Percentiles rank a stretch among this genome's conserved stretches.
These are phyloP conservation scores for Bicyclus anynana DNA, from an alignment of 1,140 invertebrate species.

Conservation along the genomic window DNA sequence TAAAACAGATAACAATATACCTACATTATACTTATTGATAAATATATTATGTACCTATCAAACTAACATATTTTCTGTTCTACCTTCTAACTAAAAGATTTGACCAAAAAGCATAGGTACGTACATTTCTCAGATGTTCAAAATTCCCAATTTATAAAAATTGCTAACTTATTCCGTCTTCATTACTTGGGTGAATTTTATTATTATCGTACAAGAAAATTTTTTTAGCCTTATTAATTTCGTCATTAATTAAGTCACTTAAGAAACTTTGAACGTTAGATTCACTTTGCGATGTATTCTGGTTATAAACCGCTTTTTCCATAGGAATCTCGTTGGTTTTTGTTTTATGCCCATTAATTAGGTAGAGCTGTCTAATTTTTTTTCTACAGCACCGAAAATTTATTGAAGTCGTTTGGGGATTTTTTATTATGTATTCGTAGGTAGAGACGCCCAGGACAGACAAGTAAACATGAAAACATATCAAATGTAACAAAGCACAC, in stretches of 20 bases:
- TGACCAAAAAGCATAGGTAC: no score
- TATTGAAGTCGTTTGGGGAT: constrained; percentile 14
- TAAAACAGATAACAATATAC: no score
- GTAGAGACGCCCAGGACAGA: constrained; percentile 90
- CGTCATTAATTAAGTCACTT: constrained; percentile 47
- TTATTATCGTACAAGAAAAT: constrained; percentile 50
- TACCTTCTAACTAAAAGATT: no score
- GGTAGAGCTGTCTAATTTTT: constrained; percentile 18
- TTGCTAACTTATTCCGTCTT: constrained; percentile 16
- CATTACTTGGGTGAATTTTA: constrained; percentile 56
- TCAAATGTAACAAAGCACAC: constrained; percentile 89
- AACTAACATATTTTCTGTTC: no score
- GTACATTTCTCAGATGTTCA: no score
- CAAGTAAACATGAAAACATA: constrained; percentile 94
- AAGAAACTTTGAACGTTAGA: constrained; percentile 45
- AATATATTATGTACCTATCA: no score
- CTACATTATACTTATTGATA: no score
- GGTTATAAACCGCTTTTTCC: constrained; percentile 13
- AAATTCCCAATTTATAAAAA: no score
- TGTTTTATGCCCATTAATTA: constrained; percentile 15
- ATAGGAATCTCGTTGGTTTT: constrained; percentile 12
- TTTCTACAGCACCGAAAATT: constrained; percentile 11
- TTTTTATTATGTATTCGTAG: constrained; percentile 87
- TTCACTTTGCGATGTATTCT: constrained; percentile 18
- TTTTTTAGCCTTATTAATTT: constrained; percentile 53